These are phyloP conservation scores for Hypena proboscidalis DNA, from an alignment of 2,888 invertebrate genomes.

Conservation along the genomic window DNA sequence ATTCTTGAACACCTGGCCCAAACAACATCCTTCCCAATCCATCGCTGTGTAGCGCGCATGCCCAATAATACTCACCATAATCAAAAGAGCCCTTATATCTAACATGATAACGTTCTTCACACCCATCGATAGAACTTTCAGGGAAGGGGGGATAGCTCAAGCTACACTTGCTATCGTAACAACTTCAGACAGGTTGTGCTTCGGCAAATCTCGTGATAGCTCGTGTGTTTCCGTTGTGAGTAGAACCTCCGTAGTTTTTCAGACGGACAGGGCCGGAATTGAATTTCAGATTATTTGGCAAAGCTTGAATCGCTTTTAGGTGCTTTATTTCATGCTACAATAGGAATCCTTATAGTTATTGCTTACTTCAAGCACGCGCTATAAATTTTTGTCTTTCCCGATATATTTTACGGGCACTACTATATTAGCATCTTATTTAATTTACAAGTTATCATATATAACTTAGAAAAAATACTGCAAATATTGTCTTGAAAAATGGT, in stretches of 20 bases:
- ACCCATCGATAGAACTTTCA: conserved; percentile 35
- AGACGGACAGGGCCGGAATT: conserved; percentile 44
- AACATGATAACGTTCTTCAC: conserved; percentile 42
- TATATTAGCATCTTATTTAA: too few species aligned
- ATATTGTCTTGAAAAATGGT: too few species aligned
- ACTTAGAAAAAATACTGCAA: too few species aligned
- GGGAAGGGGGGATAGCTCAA: conserved; percentile 40
- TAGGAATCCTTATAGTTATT: too few species aligned
- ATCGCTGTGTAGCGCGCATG: conserved; percentile 63
- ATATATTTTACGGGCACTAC: too few species aligned
- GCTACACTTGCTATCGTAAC: conserved; percentile 42
- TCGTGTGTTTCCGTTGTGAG: conserved; percentile 51
- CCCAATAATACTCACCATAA: conserved; percentile 44
- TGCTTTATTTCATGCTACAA: too few species aligned
- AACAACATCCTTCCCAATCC: too few species aligned
- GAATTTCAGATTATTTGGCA: neutral
- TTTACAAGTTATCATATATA: too few species aligned
- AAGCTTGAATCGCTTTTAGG: too few species aligned
- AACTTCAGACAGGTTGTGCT: conserved; percentile 59
- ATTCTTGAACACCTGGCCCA: conserved; percentile 35
- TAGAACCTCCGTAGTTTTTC: conserved; percentile 50
- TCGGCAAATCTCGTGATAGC: conserved; percentile 47
- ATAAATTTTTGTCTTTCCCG: too few species aligned
- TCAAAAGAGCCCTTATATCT: conserved; percentile 40
- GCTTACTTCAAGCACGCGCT: too few species aligned